Evolutionary conservation across 2,797 vertebrate species (phyloP), one percentile per base, ranked within the genome.

Genomic region (Lepus townsendii): DNA sequence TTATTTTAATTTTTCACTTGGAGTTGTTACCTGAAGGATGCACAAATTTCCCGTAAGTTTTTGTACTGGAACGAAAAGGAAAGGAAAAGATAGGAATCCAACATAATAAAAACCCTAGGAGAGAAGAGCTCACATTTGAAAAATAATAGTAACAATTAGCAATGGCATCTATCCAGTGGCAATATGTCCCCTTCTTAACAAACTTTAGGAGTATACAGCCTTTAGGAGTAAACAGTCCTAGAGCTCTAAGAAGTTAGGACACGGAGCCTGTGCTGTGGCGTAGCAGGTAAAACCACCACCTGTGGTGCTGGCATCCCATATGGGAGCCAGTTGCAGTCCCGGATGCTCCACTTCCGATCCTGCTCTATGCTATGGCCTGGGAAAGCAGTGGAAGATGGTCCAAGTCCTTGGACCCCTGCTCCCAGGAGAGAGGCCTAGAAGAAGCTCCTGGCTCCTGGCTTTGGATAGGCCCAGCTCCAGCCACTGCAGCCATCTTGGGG

Each of bases 1-100:
- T 52, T 71, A 84, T 35, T 38, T 93, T 80, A 57, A 42, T 68
- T 92, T 92, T 87, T 95, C 73, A 93, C 50, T 52, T 63, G 57
- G 76, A 95, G 82, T 68, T 88, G 30, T 94, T 87, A 88, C 73
- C 22, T 13, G 30, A 68, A 14, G 26, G 47, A 57, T 84, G 16
- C 42, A 63, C 50, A 80, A n/a, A 77, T 52, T 63, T 22, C 19
- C 50, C 57, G 27, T 76, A 68, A 77, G 83, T 30, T 87, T 63
- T 62, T 88, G 19, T 12, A 75, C 12, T 35, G 20, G 7, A 30
- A 19, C 42, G 65, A 42, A 71, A 68, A 78, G 26, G 5, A 77
- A 16, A 52, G 5, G 32, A 26, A 0, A n/a, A 86, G 20, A 66
- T 22, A 24, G n/a, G 0, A 91, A 54, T 30, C 20, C n/a, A 62